Evolutionary conservation across 2,797 vertebrate species (phyloP), one percentile per base, ranked within the genome.

Genomic region (Xenentodon cancila): DNA sequence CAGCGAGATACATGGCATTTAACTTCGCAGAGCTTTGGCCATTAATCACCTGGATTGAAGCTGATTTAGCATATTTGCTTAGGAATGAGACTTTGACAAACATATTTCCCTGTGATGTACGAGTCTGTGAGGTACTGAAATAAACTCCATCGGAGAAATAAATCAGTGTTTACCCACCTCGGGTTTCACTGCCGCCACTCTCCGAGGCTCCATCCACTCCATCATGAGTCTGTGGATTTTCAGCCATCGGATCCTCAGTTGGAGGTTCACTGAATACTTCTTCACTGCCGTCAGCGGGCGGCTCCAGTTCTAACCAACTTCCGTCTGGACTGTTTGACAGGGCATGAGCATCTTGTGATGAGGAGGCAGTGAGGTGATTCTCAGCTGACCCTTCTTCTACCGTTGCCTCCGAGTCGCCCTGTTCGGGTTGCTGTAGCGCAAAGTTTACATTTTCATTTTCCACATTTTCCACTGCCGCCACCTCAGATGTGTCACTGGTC

Each of bases 151-250:
- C 9, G 32, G 4, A 12, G 20, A 48, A 65, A 77, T 68, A 77
- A 81, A 80, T 84, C 66, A 63, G 22, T 1, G 48, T 72, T 81
- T 50, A 50, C 85, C 62, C 71, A 91, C 89, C 89, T 84, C 63
- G 78, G 30, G 13, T 21, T n/a, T 44, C 30, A 7, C 46, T 25
- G 44, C 21, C 17, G 42, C 27, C 25, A 51, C 34, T 65, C 43
- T 47, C 59, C 17, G 45, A 17, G 11, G 18, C 63, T 77, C 66
- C 84, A 15, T 80, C 81, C 60, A 59, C 49, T 11, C 42, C 0
- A 2, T 81, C 74, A 4, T 7, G 51, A 43, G 16, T 34, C 27
- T 58, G 9, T 20, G 55, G 25, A 47, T 11, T 34, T 43, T 58
- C 64, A 25, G 18, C 40, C 54, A 21, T 16, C 4, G 62, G 61